Evolutionary conservation across 2,797 vertebrate species (phyloP).

Genomic region (Lacerta agilis): DNA sequence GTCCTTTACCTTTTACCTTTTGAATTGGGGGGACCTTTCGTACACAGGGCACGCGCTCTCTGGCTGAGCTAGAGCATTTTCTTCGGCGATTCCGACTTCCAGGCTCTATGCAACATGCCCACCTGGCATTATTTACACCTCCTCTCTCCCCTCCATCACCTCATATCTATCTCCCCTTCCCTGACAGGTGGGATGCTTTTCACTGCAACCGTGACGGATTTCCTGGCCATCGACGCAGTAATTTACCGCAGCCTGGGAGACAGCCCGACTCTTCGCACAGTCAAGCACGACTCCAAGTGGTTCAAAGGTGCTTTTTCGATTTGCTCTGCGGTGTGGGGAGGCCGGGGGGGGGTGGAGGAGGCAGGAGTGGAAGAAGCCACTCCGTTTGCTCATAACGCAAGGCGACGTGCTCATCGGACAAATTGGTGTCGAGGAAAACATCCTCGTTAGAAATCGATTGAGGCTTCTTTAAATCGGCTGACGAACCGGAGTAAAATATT

Average conservation of each 20-base stretch:
- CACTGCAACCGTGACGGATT: constrained; percentile 95
- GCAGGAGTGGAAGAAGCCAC: not conserved
- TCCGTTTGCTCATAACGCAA: not conserved
- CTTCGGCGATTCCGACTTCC: not conserved
- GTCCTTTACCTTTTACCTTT: too few species aligned
- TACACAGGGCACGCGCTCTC: too few species aligned
- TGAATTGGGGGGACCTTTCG: too few species aligned
- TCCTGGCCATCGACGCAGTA: constrained; percentile 95
- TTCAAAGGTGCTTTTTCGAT: constrained; percentile 86
- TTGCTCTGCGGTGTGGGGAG: too few species aligned
- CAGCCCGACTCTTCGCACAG: constrained; percentile 90
- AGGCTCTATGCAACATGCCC: not conserved
- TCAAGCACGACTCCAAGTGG: constrained; percentile 98
- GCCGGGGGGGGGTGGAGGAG: too few species aligned
- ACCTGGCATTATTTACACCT: not conserved
- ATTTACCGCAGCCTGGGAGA: constrained; percentile 96
- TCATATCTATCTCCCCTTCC: not conserved
- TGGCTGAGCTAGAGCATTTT: too few species aligned
- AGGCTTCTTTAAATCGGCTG: not conserved
- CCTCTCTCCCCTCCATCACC: not conserved
- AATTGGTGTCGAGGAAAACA: not conserved
- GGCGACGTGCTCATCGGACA: not conserved
- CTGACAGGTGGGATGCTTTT: constrained; percentile 91
- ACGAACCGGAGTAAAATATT: not conserved
- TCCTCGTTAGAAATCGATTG: not conserved